These are phyloP conservation scores for Ormyrus nitidulus DNA, from an alignment of 2,888 invertebrate species.

Conservation along the genomic window DNA sequence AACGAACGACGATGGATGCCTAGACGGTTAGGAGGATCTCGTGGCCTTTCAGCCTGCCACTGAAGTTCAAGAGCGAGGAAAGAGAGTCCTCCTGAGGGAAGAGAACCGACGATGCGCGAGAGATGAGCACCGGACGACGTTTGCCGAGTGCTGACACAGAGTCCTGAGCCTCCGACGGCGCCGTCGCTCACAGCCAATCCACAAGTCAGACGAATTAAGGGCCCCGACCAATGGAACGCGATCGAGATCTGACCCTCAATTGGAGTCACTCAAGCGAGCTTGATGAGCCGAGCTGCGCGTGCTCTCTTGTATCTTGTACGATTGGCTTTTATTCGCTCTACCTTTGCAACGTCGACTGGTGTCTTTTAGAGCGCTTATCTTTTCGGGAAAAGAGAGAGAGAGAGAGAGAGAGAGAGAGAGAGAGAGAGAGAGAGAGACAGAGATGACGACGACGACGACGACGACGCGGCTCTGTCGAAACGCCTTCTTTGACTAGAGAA, in stretches of 20 bases:
- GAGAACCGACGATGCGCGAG: background rate
- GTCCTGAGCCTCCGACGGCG: background rate
- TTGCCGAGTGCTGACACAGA: background rate
- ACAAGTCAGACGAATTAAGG: slow-evolving; percentile 63
- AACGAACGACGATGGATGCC: background rate
- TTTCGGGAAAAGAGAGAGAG: too few species aligned
- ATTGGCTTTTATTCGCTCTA: slow-evolving; percentile 34
- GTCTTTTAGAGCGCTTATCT: background rate
- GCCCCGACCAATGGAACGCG: slow-evolving; percentile 67
- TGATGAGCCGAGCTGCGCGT: slow-evolving; percentile 56
- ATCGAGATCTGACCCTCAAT: slow-evolving; percentile 64
- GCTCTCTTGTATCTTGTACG: slow-evolving; percentile 1
- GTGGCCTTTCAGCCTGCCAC: slow-evolving; percentile 8
- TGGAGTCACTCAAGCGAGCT: slow-evolving; percentile 67
- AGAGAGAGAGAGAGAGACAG: too few species aligned
- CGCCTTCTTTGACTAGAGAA: slow-evolving; percentile 28
- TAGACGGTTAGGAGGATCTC: background rate
- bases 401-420: too few species aligned
- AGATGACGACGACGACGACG: too few species aligned
- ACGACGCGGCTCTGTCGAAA: too few species aligned
- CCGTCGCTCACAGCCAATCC: slow-evolving; percentile 51
- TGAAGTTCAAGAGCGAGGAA: slow-evolving; percentile 50
- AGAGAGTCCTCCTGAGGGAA: slow-evolving; percentile 12
- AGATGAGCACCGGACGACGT: background rate
- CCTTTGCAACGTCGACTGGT: slow-evolving; percentile 12